Base-by-base conservation (phyloP, 2,888 invertebrate species). In the Thumatha senex region DNA sequence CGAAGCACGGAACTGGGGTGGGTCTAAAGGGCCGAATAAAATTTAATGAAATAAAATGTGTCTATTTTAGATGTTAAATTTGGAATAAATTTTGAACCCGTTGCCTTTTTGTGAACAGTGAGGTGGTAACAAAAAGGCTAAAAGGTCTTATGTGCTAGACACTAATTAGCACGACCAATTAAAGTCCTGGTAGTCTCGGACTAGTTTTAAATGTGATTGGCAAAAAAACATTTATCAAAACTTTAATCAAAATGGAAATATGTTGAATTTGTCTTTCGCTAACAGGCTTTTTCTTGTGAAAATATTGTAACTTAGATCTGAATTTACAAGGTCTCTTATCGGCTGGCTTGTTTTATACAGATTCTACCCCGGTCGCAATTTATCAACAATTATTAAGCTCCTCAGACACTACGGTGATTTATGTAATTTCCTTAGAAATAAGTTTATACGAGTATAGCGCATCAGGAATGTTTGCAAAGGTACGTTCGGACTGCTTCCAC, bases 311-410 rank as follows among this genome's bases (percentile, higher is more conserved):
- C 4, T 33, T 11, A n/a, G 31, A n/a, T 31, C 8, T 18, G 12
- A 34, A 33, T 43, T 43, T 15, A 34, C 43, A 43, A 43, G 43
- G 38, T 30, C 38, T 46, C 30, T 44, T 36, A 43, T 34, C 43
- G 18, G 15, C 2, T 31, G 12, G 18, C 35, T 44, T 53, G 47
- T 48, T 48, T 56, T 49, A 56, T 46, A 44, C 39, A 40, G 40
- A 51, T 51, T 48, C 15, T 36, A 35, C 34, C 38, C 24, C 39
- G 29, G 42, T 42, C 33, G 33, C 24, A 29, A 48, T 56, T 52
- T 49, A 51, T 56, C 46, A 39, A 34, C 13, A 34, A 43, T 41
- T 31, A 30, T 46, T 44, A 34, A 18, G 33, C 42, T 38, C 2
- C 5, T 1, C 2, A 18, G 11, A 3, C 43, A 54, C 43, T 54